A percentile compares a stretch with the other conserved stretches of the same genome.
Evolutionary conservation across 2,888 invertebrate genomes (phyloP).

Genomic region (Biston stratarius): DNA sequence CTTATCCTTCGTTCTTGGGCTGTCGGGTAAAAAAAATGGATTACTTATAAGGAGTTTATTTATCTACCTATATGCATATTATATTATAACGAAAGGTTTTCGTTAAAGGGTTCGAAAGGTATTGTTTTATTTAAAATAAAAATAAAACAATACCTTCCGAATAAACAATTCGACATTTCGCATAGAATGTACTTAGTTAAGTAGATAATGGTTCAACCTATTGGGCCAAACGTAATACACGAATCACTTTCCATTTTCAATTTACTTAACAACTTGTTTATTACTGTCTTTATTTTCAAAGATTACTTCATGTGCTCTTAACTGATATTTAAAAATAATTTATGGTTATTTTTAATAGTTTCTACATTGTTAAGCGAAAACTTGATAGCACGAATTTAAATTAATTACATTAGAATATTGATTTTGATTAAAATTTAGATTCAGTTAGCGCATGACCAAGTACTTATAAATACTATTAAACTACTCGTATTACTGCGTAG

Average conservation of each 20-base stretch:
- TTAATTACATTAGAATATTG: conserved; percentile 41
- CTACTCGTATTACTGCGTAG: neutral
- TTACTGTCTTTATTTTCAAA: conserved; percentile 22
- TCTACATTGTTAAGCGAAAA: conserved; percentile 34
- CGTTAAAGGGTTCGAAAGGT: no score
- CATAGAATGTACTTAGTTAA: neutral
- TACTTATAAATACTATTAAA: neutral
- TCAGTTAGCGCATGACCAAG: conserved; percentile 17
- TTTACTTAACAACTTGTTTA: conserved; percentile 35
- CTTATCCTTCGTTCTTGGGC: no score
- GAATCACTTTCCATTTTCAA: conserved; percentile 44
- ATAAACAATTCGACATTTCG: conserved; percentile 1
- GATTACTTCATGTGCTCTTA: conserved; percentile 21
- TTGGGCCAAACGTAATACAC: conserved; percentile 18
- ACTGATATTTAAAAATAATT: conserved; percentile 40
- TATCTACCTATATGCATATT: no score
- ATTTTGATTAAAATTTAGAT: conserved; percentile 43
- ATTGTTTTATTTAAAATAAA: no score
- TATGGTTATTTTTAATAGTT: conserved; percentile 32
- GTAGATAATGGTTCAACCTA: conserved; percentile 22
- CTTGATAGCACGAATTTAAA: conserved; percentile 29
- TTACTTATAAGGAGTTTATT: no score
- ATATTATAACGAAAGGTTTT: no score
- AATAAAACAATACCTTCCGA: neutral
- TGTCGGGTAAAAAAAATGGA: no score